phyloP scores from a whole-genome alignment of 2,113 vertebrate genomes.

The Urocynchramus pylzowi region DNA sequence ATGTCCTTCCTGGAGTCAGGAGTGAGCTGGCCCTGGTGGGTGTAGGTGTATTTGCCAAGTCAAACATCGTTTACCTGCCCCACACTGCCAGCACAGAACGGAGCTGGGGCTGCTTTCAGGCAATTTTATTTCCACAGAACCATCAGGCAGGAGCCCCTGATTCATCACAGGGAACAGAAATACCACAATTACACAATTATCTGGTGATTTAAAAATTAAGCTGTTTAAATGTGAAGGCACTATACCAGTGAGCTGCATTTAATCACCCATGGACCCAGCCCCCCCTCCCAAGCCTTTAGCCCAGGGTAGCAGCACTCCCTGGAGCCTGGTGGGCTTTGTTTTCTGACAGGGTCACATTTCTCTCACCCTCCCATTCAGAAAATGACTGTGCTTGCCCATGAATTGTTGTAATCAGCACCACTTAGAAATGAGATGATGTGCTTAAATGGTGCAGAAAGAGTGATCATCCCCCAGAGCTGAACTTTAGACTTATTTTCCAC shows the following conservation, averaged over 20 bases:
- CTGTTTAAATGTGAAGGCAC: background rate
- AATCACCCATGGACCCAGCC: background rate
- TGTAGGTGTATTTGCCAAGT: background rate
- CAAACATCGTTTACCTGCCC: background rate
- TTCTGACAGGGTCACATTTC: background rate
- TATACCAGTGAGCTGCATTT: background rate
- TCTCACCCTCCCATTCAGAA: background rate
- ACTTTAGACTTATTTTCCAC: background rate
- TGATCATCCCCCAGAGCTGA: background rate
- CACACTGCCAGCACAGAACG: background rate
- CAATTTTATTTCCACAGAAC: background rate
- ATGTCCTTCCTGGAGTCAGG: background rate
- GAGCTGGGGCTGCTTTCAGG: background rate
- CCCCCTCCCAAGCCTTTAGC: background rate
- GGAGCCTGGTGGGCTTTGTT: background rate
- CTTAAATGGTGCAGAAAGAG: background rate
- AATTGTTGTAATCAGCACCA: background rate
- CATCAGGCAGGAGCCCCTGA: background rate
- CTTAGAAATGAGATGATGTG: background rate
- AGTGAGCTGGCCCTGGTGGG: background rate
- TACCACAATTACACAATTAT: background rate
- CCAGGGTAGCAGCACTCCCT: fast-evolving
- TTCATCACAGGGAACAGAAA: background rate
- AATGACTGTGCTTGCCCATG: background rate
- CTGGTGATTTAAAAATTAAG: background rate